Conservation (phyloP, 2,113 vertebrate species). For the Ceyx margarethae region DNA sequence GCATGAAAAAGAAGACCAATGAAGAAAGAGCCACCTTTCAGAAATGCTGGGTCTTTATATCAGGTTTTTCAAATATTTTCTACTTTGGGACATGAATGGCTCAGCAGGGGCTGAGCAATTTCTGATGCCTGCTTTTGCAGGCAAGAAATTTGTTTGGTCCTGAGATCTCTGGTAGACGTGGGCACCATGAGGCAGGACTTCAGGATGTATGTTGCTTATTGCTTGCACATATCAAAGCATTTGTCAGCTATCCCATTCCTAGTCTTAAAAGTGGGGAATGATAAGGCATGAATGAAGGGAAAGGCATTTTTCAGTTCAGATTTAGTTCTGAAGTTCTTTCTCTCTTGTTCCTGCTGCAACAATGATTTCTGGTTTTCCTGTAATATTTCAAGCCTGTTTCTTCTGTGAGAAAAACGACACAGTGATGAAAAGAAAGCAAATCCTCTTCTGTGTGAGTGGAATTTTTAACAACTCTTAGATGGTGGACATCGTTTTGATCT, state of each 20-base stretch:
- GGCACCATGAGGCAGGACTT: accelerated
- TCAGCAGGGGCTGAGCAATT: background rate
- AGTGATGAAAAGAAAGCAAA: background rate
- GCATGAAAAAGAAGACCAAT: background rate
- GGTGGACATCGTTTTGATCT: background rate
- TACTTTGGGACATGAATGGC: background rate
- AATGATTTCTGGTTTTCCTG: background rate
- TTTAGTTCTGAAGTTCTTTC: background rate
- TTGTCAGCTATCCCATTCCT: background rate
- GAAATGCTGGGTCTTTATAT: constrained; percentile 1
- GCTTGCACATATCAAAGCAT: background rate
- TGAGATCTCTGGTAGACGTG: background rate
- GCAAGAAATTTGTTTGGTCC: background rate
- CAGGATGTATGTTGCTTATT: background rate
- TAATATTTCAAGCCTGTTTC: background rate
- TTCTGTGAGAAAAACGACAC: background rate
- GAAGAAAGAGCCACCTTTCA: constrained; percentile 4
- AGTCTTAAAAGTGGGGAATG: background rate
- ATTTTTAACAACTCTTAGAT: background rate
- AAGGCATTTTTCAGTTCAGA: background rate
- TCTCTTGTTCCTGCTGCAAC: background rate
- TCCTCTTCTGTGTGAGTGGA: background rate
- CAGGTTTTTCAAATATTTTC: background rate
- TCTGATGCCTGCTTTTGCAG: no score
- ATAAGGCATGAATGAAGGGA: background rate